Base-by-base conservation (phyloP, 2,113 vertebrate species). In the Neotragus pygmaeus region DNA sequence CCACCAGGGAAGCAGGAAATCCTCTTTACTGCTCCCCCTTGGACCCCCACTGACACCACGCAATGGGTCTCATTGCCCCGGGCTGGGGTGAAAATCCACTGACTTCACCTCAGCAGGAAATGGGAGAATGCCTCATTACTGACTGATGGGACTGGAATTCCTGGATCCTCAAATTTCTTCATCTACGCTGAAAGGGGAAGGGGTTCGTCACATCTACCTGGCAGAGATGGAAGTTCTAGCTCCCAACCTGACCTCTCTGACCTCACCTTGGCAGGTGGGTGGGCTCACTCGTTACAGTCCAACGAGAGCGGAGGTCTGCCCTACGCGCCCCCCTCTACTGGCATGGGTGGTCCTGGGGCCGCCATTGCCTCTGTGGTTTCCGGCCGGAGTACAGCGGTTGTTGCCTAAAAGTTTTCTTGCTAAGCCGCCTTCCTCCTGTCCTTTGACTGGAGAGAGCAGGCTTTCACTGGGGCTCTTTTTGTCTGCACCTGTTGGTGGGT, bases 181-280 rank as follows among this genome's bases (percentile, higher is more conserved):
- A 23, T 6, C 19, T 43, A 21, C 2, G 0, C 17, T 16, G 1
- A 25, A 33, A 13, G 33, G 45, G 4, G 36, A 23, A 51, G 27
- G 7, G 4, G 30, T 4, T 23, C 10, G 39, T 55, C 25, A 23
- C 33, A 25, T 45, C 15, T 45, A 66, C 28, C 36, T 16, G 49
- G 49, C 15, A 92, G 49, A 33, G 11, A 33, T 64, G 21, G 43
- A 51, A 47, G 21, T 51, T 53, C 36, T 30, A 60, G 89, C n/a
- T 70, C 6, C n/a, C 25, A 25, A 21, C 13, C 5, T 43, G n/a
- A 36, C 39, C 7, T 17, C 43, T 60, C 78, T 33, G 53, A 55
- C 17, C 27, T 13, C 27, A n/a, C 51, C n/a, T 13, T 62, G 47
- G 53, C 1, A 0, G 19, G 30, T 27, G 36, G 47, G 1, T 6